These are phyloP conservation scores for Axis porcinus DNA, from an alignment of 2,113 vertebrate species.

Conservation along the genomic window DNA sequence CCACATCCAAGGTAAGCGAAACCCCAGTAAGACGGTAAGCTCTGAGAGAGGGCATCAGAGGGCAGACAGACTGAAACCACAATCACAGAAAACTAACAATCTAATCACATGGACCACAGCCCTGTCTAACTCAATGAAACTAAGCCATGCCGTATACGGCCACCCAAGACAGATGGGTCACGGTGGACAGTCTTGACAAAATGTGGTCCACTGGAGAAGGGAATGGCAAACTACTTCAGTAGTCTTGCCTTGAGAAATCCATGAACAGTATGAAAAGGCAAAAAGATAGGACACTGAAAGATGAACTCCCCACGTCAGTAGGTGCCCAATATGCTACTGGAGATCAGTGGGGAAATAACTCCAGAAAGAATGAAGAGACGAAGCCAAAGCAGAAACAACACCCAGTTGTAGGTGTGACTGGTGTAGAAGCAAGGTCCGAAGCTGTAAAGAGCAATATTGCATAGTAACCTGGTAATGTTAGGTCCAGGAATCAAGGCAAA, in stretches of 20 bases:
- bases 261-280: neutral
- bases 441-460: too few species aligned
- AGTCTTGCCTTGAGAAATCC: neutral
- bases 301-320: too few species aligned
- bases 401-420: too few species aligned
- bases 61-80: neutral
- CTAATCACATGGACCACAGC: neutral
- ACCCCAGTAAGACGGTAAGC: neutral
- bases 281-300: too few species aligned
- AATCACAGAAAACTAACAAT: neutral
- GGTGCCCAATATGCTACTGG: too few species aligned
- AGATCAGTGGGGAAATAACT: too few species aligned
- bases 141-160: neutral
- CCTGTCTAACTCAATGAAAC: neutral
- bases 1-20: neutral
- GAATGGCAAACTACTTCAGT: neutral
- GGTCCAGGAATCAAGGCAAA: neutral
- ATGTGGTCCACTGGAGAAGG: neutral
- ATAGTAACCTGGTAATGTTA: too few species aligned
- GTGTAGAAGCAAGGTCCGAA: too few species aligned
- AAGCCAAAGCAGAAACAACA: neutral
- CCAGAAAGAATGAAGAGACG: neutral
- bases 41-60: neutral
- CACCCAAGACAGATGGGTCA: neutral
- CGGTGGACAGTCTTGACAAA: neutral